phyloP scores from a whole-genome alignment of 2,888 invertebrate species.

The Drosophila macrospina region DNA sequence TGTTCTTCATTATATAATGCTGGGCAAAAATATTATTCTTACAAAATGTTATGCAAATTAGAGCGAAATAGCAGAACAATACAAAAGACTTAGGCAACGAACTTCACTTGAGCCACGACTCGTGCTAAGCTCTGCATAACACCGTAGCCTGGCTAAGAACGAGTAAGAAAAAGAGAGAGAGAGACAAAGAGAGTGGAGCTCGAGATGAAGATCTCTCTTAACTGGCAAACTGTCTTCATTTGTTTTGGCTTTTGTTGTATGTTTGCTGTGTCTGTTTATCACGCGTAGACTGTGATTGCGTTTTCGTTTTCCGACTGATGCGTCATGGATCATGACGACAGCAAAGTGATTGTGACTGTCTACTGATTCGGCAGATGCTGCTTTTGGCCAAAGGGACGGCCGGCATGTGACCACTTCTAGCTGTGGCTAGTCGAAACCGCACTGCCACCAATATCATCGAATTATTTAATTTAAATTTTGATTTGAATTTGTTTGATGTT shows the following conservation, averaged over 20 bases:
- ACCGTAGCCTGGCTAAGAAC: constrained; percentile 31
- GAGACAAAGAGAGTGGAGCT: neutral
- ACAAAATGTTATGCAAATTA: constrained; percentile 69
- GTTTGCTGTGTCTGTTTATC: constrained; percentile 14
- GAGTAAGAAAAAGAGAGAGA: constrained; percentile 15
- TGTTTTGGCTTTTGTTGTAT: constrained; percentile 27
- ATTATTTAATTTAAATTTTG: constrained; percentile 75
- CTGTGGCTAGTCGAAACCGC: constrained; percentile 20
- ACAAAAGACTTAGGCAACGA: constrained; percentile 69
- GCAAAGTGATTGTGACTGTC: constrained; percentile 40
- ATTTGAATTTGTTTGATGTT: constrained; percentile 70
- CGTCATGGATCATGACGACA: constrained; percentile 38
- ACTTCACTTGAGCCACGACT: constrained; percentile 53
- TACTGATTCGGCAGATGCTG: constrained; percentile 13
- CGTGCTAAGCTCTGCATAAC: constrained; percentile 46
- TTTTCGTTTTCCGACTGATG: constrained; percentile 18
- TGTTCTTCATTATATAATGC: constrained; percentile 24
- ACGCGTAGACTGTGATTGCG: constrained; percentile 15
- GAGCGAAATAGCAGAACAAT: constrained; percentile 21
- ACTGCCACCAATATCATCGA: constrained; percentile 47
- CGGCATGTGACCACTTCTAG: constrained; percentile 50
- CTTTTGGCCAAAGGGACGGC: constrained; percentile 18
- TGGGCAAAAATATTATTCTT: constrained; percentile 55
- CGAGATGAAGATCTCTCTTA: constrained; percentile 39
- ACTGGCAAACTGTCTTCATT: constrained; percentile 24